phyloP scores from a whole-genome alignment of 2,113 vertebrate species.

The Chloropsis hardwickii region DNA sequence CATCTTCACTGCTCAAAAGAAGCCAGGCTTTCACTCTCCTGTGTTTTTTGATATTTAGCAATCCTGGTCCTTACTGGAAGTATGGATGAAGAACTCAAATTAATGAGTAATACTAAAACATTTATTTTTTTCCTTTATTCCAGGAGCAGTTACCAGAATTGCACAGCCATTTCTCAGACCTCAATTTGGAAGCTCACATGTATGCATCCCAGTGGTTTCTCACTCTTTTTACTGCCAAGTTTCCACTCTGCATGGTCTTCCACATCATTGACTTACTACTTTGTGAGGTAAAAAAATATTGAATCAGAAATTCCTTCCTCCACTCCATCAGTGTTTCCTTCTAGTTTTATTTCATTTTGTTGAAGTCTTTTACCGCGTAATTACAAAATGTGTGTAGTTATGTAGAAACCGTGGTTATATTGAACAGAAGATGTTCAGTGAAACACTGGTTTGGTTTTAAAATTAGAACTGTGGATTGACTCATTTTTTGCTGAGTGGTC shows the following conservation, averaged over 20 bases:
- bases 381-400: not conserved
- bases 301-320: not conserved
- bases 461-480: not conserved
- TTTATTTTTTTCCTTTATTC: not conserved
- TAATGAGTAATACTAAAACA: not conserved
- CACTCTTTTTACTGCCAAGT: constrained; percentile 99
- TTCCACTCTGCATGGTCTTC: constrained; percentile 99
- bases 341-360: not conserved
- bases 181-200: constrained; percentile 97
- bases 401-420: not conserved
- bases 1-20: not conserved
- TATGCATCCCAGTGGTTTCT: constrained; percentile 99
- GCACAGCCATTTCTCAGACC: constrained; percentile 86
- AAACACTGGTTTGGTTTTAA: not conserved
- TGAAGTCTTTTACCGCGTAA: not conserved
- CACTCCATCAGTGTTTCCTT: not conserved
- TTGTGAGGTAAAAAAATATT: constrained; percentile 82
- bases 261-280: constrained; percentile 99
- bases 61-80: not conserved
- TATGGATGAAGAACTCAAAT: not conserved
- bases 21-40: not conserved
- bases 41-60: not conserved
- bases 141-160: constrained; percentile 94
- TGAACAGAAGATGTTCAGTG: not conserved
- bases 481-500: not conserved